phyloP scores from a whole-genome alignment of 2,797 vertebrate genomes.

The Prunella strophiata region DNA sequence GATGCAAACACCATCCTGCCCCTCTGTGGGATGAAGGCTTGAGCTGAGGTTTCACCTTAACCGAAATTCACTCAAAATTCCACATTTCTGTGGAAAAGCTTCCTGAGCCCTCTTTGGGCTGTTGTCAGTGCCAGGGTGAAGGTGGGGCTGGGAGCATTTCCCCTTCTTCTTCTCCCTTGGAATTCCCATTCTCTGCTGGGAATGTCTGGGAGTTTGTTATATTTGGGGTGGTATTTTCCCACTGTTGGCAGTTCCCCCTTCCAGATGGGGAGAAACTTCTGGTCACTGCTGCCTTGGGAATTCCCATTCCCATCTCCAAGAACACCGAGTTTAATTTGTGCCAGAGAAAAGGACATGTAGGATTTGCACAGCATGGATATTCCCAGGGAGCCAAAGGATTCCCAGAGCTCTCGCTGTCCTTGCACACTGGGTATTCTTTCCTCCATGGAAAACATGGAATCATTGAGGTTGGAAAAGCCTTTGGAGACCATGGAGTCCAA shows the following conservation, averaged over 20 bases:
- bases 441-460: not conserved
- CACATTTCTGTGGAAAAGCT: fast-evolving
- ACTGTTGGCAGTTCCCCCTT: fast-evolving
- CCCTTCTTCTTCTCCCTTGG: fast-evolving
- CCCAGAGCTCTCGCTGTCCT: not conserved
- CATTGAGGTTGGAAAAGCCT: not conserved
- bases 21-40: fast-evolving
- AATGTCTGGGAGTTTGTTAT: not conserved
- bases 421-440: not conserved
- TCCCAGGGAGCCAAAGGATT: not conserved
- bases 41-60: fast-evolving
- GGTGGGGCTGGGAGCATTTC: not conserved
- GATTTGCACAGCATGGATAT: not conserved
- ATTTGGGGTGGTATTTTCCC: not conserved
- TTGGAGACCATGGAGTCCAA: not conserved
- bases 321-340: not conserved
- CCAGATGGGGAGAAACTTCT: not conserved
- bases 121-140: fast-evolving
- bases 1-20: not conserved
- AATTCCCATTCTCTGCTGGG: fast-evolving
- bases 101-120: not conserved
- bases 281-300: not conserved
- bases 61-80: fast-evolving
- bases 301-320: not conserved
- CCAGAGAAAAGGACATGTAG: not conserved